phyloP scores from a whole-genome alignment of 1,140 invertebrate species.

The Lithobius niger region DNA sequence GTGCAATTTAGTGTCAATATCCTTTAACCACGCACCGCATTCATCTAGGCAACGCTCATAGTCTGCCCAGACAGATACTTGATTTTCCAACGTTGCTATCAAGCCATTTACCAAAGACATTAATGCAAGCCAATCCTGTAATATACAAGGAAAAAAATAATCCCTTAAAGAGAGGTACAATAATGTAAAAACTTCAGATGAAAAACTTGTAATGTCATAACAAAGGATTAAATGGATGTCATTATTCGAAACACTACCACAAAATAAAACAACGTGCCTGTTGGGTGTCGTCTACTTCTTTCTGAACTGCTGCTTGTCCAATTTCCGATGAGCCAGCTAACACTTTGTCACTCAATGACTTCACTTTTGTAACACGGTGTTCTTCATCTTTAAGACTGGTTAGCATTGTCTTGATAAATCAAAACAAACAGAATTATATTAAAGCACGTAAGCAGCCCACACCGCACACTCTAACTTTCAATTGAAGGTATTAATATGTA shows the following conservation, averaged over 20 bases:
- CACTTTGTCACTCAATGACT: conserved; percentile 70
- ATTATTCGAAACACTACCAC: neutral
- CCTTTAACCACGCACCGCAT: conserved; percentile 73
- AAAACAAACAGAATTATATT: conserved; percentile 15
- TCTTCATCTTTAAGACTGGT: conserved; percentile 58
- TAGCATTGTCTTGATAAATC: conserved; percentile 61
- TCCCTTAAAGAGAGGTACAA: conserved; percentile 1
- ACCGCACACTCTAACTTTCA: conserved; percentile 10
- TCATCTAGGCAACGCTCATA: conserved; percentile 77
- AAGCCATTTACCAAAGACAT: conserved; percentile 56
- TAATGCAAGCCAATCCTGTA: conserved; percentile 9
- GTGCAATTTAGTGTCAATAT: conserved; percentile 74
- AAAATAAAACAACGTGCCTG: conserved; percentile 1
- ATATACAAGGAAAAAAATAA: neutral
- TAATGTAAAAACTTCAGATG: neutral
- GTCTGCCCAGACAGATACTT: conserved; percentile 53
- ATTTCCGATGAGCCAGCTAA: conserved; percentile 70
- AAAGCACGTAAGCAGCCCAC: no score
- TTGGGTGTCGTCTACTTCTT: conserved; percentile 27
- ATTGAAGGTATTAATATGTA: no score
- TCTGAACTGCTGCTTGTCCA: conserved; percentile 68
- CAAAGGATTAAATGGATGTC: neutral
- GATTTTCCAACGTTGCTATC: conserved; percentile 64
- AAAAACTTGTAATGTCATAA: neutral
- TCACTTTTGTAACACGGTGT: conserved; percentile 60